Evolutionary conservation across 2,888 invertebrate genomes (phyloP).

Genomic region (Macrophya annulata): DNA sequence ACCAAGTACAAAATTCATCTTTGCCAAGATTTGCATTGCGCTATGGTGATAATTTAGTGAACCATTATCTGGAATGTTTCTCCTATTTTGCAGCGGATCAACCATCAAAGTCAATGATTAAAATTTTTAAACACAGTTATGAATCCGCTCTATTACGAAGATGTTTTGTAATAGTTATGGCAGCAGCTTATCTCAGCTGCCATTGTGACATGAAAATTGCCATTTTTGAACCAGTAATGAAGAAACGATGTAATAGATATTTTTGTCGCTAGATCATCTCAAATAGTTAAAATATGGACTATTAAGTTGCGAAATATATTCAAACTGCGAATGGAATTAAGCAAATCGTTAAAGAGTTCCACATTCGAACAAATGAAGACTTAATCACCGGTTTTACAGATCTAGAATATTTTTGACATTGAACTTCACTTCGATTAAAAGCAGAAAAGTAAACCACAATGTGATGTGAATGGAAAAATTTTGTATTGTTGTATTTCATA

Average conservation of each 20-base stretch:
- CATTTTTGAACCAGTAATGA: conserved; percentile 17
- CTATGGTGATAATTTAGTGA: background rate
- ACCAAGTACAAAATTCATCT: background rate
- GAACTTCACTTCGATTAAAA: background rate
- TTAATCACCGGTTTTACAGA: background rate
- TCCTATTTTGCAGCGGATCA: background rate
- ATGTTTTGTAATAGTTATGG: background rate
- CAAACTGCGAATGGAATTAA: background rate
- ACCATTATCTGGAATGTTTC: background rate
- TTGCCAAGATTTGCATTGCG: background rate
- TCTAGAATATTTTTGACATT: background rate
- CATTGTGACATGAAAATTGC: background rate
- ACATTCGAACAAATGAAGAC: background rate
- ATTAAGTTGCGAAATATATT: background rate
- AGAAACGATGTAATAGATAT: background rate
- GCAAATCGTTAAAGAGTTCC: background rate
- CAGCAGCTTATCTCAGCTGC: conserved; percentile 1
- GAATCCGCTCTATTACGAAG: background rate
- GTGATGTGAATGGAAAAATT: too few species aligned
- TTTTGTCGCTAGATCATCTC: background rate
- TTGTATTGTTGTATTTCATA: too few species aligned
- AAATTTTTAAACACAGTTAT: background rate
- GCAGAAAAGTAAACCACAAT: too few species aligned
- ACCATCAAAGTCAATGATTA: background rate
- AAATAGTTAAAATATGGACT: background rate